Evolutionary conservation across 2,888 invertebrate genomes (phyloP), one percentile per base, ranked within the genome.

Genomic region (Lepidocyrtinus sp.): DNA sequence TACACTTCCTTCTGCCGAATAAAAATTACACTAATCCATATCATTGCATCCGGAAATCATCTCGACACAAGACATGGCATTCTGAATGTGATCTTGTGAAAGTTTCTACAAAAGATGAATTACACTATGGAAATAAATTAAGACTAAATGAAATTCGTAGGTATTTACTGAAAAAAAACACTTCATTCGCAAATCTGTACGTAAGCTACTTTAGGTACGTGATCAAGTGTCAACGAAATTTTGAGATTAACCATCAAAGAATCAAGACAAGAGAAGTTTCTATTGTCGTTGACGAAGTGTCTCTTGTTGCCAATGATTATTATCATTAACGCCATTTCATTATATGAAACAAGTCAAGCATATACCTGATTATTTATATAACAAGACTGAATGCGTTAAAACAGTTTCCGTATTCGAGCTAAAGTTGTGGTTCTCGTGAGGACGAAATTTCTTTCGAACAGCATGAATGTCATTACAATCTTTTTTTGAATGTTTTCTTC

Each of bases 81-180:
- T n/a, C n/a, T n/a, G n/a, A n/a, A n/a, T n/a, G n/a, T 50, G 50
- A 50, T 50, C 50, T 50, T 50, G 50, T 50, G 50, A 50, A 50
- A 50, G 50, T 50, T 50, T 50, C 17, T 50, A 7, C 50, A 50
- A 36, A 36, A 50, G 17, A 36, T 36, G 50, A 12, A 50, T n/a
- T n/a, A n/a, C n/a, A n/a, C n/a, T n/a, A n/a, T n/a, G 50, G 50
- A 50, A 50, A 50, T 17, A 50, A 50, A 50, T 50, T 50, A 50
- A 2, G 50, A 50, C n/a, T 15, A 50, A 50, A 50, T 50, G 50
- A 50, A 50, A 50, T 50, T 2, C 50, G 2, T 50, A 50, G 50
- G 50, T 2, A 50, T 17, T n/a, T n/a, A n/a, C n/a, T n/a, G n/a
- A n/a, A n/a, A n/a, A n/a, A n/a, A n/a, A n/a, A n/a, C n/a, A n/a